Percentiles rank a stretch among this genome's conserved stretches.
Evolutionary conservation across 2,113 vertebrate species (phyloP).

Genomic region (Nothobranchius kuhntae): DNA sequence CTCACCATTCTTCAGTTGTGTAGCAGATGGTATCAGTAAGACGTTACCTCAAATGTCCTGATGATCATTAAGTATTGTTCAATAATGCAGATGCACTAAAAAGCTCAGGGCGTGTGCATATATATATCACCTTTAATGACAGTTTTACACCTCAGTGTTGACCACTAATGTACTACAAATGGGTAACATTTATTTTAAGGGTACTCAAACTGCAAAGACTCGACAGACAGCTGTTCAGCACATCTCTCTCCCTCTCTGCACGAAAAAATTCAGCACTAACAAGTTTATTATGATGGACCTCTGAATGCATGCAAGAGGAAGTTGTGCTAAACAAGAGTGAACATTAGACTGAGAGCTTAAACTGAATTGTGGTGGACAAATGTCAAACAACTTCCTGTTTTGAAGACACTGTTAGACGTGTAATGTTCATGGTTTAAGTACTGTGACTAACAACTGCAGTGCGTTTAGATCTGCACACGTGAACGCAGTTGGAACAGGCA

Average conservation of each 20-base stretch:
- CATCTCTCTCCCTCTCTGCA: background rate
- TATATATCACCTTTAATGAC: background rate
- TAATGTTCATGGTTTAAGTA: background rate
- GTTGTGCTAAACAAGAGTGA: background rate
- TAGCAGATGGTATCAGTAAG: background rate
- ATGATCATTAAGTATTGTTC: background rate
- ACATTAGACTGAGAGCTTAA: background rate
- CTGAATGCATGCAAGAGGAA: background rate
- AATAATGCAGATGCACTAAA: constrained; percentile 4
- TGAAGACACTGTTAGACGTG: background rate
- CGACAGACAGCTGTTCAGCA: background rate
- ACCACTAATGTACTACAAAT: background rate
- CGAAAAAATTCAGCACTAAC: background rate
- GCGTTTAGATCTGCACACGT: background rate
- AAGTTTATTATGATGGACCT: background rate
- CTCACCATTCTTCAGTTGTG: background rate
- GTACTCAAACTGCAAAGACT: background rate
- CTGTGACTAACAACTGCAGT: background rate
- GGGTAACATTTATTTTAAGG: background rate
- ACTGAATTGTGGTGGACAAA: background rate
- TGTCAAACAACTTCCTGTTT: background rate
- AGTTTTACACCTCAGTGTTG: background rate
- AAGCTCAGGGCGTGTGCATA: background rate
- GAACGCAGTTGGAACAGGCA: background rate
- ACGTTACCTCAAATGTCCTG: background rate